Evolutionary conservation across 1,140 invertebrate genomes (phyloP).

Genomic region (Drosophila ohnishii): DNA sequence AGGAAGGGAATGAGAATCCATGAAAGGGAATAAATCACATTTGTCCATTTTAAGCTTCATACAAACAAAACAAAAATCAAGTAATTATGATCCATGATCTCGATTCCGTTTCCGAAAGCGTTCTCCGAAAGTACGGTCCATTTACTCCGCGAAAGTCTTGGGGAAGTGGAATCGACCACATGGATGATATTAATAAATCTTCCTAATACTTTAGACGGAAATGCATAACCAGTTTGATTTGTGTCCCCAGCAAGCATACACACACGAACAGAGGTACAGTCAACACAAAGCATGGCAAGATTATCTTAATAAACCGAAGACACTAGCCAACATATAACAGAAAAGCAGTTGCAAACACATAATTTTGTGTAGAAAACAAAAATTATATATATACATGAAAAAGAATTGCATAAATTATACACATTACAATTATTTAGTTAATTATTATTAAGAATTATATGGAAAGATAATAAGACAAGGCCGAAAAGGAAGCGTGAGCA

Average conservation of each 20-base stretch:
- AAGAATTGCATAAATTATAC: conserved; percentile 52
- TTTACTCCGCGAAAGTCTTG: conserved; percentile 13
- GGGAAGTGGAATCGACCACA: not conserved
- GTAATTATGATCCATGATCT: conserved; percentile 30
- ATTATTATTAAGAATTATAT: conserved; percentile 72
- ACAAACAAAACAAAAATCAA: conserved; percentile 29
- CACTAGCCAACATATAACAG: conserved; percentile 62
- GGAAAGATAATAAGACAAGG: conserved; percentile 41
- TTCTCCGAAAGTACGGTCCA: conserved; percentile 19
- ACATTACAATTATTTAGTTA: conserved; percentile 71
- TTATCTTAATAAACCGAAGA: conserved; percentile 44
- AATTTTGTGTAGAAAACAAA: conserved; percentile 55
- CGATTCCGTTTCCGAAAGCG: conserved; percentile 7
- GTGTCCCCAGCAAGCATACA: conserved; percentile 28
- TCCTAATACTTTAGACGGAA: conserved; percentile 54
- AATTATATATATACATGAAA: conserved; percentile 35
- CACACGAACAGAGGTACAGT: conserved; percentile 51
- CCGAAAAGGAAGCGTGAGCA: conserved; percentile 56
- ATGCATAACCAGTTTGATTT: conserved; percentile 48
- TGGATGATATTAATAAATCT: conserved; percentile 39
- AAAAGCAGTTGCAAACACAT: conserved; percentile 49
- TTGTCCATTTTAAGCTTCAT: conserved; percentile 77
- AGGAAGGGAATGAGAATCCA: conserved; percentile 35
- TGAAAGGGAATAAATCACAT: conserved; percentile 43
- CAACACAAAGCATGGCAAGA: conserved; percentile 54